A percentile compares a stretch with the other conserved stretches of the same genome.
Evolutionary conservation across 2,888 invertebrate genomes (phyloP).

Genomic region (Disparrhopalites patrizii): DNA sequence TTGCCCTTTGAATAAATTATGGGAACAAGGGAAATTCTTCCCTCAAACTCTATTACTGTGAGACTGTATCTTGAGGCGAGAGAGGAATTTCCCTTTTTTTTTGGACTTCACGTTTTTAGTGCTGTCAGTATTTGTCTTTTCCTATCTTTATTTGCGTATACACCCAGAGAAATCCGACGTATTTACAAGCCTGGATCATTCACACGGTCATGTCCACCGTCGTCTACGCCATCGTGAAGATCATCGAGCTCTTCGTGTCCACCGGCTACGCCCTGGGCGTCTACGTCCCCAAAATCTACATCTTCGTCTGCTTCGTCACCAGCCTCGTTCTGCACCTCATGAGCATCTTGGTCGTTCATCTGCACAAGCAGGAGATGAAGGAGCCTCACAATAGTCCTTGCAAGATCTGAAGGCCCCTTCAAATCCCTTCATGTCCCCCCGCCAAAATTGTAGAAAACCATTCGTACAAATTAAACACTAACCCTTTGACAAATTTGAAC

Average conservation of each 20-base stretch:
- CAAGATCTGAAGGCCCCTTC: not conserved
- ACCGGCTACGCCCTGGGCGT: conserved; percentile 1
- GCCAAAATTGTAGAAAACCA: not conserved
- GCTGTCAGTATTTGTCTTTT: too few relatives aligned
- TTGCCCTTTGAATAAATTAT: too few relatives aligned
- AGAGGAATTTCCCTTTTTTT: too few relatives aligned
- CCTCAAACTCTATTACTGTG: too few relatives aligned
- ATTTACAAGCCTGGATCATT: not conserved
- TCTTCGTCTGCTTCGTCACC: not conserved
- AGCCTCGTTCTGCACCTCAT: not conserved
- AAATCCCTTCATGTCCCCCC: not conserved
- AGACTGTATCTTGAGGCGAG: too few relatives aligned
- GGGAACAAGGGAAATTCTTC: too few relatives aligned
- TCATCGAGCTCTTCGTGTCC: not conserved
- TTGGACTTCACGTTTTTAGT: too few relatives aligned
- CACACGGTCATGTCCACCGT: not conserved
- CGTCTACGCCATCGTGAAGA: not conserved
- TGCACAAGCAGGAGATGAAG: conserved; percentile 3
- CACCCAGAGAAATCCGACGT: not conserved
- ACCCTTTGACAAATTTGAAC: too few relatives aligned
- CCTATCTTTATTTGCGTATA: too few relatives aligned
- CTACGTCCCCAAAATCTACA: not conserved
- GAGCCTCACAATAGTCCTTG: not conserved
- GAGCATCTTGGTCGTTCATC: not conserved
- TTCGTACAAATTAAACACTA: too few relatives aligned